A percentile compares a stretch with the other conserved stretches of the same genome.
phyloP scores from a whole-genome alignment of 2,113 vertebrate species.

The Cyprinus carpio region DNA sequence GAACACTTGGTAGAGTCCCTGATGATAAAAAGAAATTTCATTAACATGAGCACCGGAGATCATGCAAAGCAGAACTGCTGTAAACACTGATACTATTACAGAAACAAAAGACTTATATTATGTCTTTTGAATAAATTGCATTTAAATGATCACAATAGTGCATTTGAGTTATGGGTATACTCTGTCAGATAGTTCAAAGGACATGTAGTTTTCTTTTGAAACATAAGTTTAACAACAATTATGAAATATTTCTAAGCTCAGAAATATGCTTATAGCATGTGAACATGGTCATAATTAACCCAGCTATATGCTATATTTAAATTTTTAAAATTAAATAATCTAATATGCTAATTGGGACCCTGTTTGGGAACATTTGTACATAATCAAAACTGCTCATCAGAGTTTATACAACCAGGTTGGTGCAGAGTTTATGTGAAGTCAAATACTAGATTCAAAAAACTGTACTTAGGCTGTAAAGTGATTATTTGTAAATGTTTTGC shows the following conservation, averaged over 20 bases:
- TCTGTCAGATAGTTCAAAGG: neutral
- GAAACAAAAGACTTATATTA: neutral
- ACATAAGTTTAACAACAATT: neutral
- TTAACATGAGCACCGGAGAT: neutral
- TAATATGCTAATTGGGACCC: neutral
- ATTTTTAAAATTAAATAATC: neutral
- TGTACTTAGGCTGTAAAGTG: neutral
- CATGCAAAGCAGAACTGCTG: neutral
- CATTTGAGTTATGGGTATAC: neutral
- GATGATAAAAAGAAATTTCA: neutral
- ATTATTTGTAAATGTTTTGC: neutral
- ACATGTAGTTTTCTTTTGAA: neutral
- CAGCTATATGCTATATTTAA: neutral
- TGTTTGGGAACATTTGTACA: neutral
- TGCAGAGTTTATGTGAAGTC: no score
- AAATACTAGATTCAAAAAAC: no score
- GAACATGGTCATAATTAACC: neutral
- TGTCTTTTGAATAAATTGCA: neutral
- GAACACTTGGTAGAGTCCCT: neutral
- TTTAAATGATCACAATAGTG: neutral
- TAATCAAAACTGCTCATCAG: neutral
- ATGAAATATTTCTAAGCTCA: neutral
- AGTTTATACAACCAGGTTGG: neutral
- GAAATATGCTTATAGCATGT: neutral
- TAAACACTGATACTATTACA: conserved; percentile 6